These are phyloP conservation scores for Didymodactylos carnosus DNA, from an alignment of 2,888 invertebrate genomes.

Conservation along the genomic window DNA sequence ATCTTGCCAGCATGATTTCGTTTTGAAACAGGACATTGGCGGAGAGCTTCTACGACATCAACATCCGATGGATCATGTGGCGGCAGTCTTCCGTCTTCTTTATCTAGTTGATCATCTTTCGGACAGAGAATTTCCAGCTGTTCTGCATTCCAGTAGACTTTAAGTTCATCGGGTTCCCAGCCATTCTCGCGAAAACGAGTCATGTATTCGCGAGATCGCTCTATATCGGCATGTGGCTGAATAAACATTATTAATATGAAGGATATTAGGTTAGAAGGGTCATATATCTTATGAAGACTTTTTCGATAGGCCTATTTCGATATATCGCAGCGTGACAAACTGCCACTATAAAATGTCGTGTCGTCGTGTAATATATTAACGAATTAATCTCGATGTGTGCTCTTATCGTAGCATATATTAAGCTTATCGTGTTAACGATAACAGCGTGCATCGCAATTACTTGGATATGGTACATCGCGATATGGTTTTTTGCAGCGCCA, in stretches of 20 bases:
- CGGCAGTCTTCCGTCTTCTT: background rate
- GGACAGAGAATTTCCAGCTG: background rate
- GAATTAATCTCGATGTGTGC: too few species aligned
- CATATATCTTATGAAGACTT: too few species aligned
- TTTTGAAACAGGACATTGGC: background rate
- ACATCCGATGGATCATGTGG: background rate
- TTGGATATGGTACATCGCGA: too few species aligned
- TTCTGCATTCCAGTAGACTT: background rate
- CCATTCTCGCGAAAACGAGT: background rate
- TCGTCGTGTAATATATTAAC: too few species aligned
- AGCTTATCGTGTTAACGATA: too few species aligned
- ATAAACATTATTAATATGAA: background rate
- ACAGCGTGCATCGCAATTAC: too few species aligned
- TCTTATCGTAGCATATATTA: too few species aligned
- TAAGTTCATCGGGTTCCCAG: background rate
- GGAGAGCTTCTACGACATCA: background rate
- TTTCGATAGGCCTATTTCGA: background rate
- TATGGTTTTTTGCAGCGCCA: too few species aligned
- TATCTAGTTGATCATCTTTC: background rate
- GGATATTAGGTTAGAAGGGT: background rate
- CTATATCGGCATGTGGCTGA: background rate
- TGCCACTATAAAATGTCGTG: too few species aligned
- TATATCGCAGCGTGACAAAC: too few species aligned
- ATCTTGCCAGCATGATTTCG: background rate
- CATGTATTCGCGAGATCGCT: background rate